Conservation (phyloP, 2,888 invertebrate genomes). For the Geotrupes spiniger region DNA sequence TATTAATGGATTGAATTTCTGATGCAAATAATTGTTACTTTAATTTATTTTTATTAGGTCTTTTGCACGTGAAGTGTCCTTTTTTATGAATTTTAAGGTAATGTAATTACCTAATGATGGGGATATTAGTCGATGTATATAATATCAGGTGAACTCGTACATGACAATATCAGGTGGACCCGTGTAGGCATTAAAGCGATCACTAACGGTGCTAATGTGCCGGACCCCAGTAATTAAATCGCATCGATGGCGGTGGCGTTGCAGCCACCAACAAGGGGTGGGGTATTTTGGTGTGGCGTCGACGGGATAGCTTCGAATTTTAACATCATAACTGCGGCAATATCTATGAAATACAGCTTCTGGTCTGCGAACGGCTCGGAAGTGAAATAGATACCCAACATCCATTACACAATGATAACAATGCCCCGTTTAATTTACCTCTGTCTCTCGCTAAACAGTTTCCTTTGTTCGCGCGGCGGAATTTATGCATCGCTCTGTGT, state of each 20-base stretch:
- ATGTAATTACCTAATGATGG: neutral
- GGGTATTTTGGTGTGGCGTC: conserved; percentile 17
- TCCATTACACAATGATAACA: conserved; percentile 49
- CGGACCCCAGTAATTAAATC: conserved; percentile 38
- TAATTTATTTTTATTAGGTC: too few relatives aligned
- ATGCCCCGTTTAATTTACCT: conserved; percentile 48
- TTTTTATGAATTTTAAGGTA: too few relatives aligned
- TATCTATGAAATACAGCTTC: conserved; percentile 44
- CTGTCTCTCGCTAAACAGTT: conserved; percentile 47
- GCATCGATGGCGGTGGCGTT: conserved; percentile 22
- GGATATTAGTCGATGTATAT: conserved; percentile 12
- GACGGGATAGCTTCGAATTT: conserved; percentile 32
- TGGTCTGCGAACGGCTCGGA: conserved; percentile 37
- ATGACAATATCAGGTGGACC: conserved; percentile 29
- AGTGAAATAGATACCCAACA: conserved; percentile 44
- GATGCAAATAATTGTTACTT: too few relatives aligned
- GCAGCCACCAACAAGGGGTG: conserved; percentile 2
- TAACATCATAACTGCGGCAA: conserved; percentile 36
- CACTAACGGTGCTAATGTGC: conserved; percentile 39
- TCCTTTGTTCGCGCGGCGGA: conserved; percentile 44
- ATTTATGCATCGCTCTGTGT: conserved; percentile 36
- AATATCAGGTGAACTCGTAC: conserved; percentile 28
- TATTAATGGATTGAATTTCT: too few relatives aligned
- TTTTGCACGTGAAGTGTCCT: too few relatives aligned
- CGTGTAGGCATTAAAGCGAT: conserved; percentile 38